Conservation (phyloP, 2,888 invertebrate species). For the Polietes domitor region DNA sequence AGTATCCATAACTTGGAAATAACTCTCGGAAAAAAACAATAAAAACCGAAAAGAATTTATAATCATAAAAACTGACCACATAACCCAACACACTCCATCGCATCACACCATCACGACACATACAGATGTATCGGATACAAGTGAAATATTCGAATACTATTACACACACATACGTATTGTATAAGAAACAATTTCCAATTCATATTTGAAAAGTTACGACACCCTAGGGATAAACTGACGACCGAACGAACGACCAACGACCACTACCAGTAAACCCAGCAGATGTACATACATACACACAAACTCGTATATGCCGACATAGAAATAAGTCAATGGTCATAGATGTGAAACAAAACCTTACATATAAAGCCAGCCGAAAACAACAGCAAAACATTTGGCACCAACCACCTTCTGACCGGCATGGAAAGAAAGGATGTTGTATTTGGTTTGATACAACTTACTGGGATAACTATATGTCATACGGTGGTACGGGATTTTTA, state of each 20-base stretch:
- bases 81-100: conserved; percentile 40
- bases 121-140: background rate
- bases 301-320: background rate
- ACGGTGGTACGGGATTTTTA: too few species aligned
- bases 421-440: conserved; percentile 18
- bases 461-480: too few species aligned
- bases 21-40: conserved; percentile 23
- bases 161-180: conserved; percentile 29
- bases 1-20: conserved; percentile 39
- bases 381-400: conserved; percentile 41
- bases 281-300: conserved; percentile 36
- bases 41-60: conserved; percentile 60
- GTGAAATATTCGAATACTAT: conserved; percentile 9
- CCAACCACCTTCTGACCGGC: conserved; percentile 12
- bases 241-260: conserved; percentile 41
- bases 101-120: background rate
- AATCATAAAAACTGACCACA: conserved; percentile 61
- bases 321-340: conserved; percentile 64
- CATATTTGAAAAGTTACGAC: conserved; percentile 80
- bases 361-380: conserved; percentile 29
- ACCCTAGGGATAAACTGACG: conserved; percentile 76
- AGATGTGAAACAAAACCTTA: conserved; percentile 17
- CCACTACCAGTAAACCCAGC: conserved; percentile 55
- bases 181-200: conserved; percentile 79
- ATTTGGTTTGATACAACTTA: background rate